Base-by-base conservation (phyloP, 2,113 vertebrate species). In the Oxyruncus cristatus region DNA sequence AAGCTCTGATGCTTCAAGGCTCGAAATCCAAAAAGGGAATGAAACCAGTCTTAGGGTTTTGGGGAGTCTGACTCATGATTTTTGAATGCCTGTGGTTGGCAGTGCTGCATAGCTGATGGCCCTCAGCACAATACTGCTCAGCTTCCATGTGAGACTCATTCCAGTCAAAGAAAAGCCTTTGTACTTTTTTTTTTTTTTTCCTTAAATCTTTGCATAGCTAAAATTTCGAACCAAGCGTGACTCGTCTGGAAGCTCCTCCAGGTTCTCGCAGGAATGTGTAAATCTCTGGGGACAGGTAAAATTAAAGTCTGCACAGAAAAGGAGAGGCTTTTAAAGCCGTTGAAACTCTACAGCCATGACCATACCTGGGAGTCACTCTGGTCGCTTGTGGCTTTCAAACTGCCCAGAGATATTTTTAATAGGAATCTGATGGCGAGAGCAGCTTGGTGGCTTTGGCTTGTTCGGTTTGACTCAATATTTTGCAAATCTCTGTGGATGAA, bases 41-140 rank as follows among this genome's bases (percentile, higher is more conserved):
- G 49, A 93, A 96, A 95, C 55, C 61, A 86, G 42, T 93, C 83
- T 94, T 84, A 33, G 80, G 83, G 62, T 65, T 93, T 92, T 35
- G 92, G 95, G 93, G 95, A 91, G 83, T 91, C 93, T 97, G 95
- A 96, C 79, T 96, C 92, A 94, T 5, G n/a, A 49, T 27, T 78
- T 86, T 44, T 81, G 96, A 56, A 96, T 96, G 95, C 85, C 70
- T 97, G 96, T 96, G 96, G 95, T 87, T 92, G 96, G 90, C 76
- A 85, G 3, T 42, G 65, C 90, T 71, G 67, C 95, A 95, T 74
- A 94, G 95, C 92, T 84, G 77, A 28, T 93, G 92, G 42, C 83
- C 95, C 88, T 92, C 79, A 89, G 88, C 88, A 93, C 83, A 93
- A 89, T 87, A 55, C 91, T 63, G 72, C 89, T 72, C 93, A 61